phyloP scores from a whole-genome alignment of 2,888 invertebrate genomes.

The Gasteruption jaculator region DNA sequence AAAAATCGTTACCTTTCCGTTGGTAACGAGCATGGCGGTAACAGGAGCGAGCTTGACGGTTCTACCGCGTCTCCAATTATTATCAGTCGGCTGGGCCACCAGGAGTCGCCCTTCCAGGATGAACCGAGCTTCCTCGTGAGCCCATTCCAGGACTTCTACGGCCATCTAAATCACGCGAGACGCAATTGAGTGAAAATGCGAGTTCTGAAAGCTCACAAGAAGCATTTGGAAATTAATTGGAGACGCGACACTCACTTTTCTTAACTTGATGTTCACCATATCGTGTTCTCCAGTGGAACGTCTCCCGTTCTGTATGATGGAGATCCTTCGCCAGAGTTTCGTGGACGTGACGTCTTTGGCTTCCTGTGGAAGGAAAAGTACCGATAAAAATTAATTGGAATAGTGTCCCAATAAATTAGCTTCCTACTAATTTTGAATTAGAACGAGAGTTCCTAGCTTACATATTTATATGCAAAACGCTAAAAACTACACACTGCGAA shows the following conservation, averaged over 20 bases:
- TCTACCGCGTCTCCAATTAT: slow-evolving; percentile 85
- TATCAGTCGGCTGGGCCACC: slow-evolving; percentile 86
- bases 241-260: slow-evolving; percentile 58
- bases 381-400: too few relatives aligned
- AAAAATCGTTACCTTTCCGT: slow-evolving; percentile 71
- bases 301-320: slow-evolving; percentile 66
- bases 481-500: too few relatives aligned
- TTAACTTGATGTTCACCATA: slow-evolving; percentile 81
- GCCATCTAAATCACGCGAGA: slow-evolving; percentile 64
- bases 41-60: slow-evolving; percentile 84
- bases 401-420: not conserved
- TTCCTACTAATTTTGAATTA: too few relatives aligned
- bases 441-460: too few relatives aligned
- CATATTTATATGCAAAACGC: too few relatives aligned
- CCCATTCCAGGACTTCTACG: slow-evolving; percentile 90
- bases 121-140: slow-evolving; percentile 87
- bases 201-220: too few relatives aligned
- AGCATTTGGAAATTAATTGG: slow-evolving; percentile 2
- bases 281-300: slow-evolving; percentile 79
- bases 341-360: slow-evolving; percentile 85
- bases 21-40: slow-evolving; percentile 85
- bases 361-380: slow-evolving; percentile 55
- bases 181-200: too few relatives aligned
- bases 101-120: slow-evolving; percentile 84
- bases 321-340: slow-evolving; percentile 85